phyloP scores from a whole-genome alignment of 37 sponge, comb jelly and placozoan genomes.

The Mnemiopsis leidyi region DNA sequence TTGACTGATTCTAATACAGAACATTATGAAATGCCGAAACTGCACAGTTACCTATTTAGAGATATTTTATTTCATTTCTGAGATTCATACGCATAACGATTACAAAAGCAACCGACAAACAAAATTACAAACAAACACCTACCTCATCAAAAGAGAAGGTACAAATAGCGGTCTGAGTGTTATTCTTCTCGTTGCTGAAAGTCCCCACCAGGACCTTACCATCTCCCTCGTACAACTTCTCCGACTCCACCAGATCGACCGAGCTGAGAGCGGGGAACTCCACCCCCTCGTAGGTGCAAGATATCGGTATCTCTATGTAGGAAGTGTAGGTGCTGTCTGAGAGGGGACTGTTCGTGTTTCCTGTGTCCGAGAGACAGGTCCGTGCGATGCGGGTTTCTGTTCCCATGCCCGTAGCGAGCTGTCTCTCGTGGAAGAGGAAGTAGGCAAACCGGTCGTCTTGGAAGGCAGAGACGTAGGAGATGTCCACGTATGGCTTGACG shows the following conservation, averaged over 20 bases:
- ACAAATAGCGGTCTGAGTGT: conserved; percentile 12
- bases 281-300: not conserved
- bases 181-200: not conserved
- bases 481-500: conserved; percentile 18
- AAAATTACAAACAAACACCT: not conserved
- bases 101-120: no score
- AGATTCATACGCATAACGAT: no score
- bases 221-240: not conserved
- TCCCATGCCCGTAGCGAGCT: no score
- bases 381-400: not conserved
- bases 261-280: not conserved
- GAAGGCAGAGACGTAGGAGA: conserved; percentile 23
- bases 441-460: not conserved
- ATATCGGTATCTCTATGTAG: conserved; percentile 25
- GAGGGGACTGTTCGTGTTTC: not conserved
- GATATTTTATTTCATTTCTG: no score
- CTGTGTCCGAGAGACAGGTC: conserved; percentile 24
- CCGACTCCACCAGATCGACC: not conserved
- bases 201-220: not conserved
- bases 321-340: conserved; percentile 47
- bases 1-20: no score
- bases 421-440: conserved; percentile 16
- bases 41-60: no score
- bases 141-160: conserved; percentile 50
- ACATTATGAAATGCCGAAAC: no score